phyloP scores from a whole-genome alignment of 2,113 vertebrate species.

The Vireo altiloquus region DNA sequence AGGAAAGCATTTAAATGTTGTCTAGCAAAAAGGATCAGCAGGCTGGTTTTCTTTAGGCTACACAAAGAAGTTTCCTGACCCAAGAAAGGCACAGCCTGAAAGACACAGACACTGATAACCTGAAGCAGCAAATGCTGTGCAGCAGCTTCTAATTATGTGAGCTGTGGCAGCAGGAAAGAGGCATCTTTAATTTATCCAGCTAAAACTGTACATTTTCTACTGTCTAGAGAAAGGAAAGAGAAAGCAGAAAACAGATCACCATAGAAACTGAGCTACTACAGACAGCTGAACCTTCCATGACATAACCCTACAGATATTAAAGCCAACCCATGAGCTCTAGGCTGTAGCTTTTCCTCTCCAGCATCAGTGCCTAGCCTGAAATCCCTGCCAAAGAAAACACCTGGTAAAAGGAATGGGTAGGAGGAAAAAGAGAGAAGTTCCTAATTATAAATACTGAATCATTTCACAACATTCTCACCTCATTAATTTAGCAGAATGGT shows the following conservation, averaged over 20 bases:
- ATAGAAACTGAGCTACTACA: slow-evolving; percentile 51
- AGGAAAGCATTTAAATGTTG: background rate
- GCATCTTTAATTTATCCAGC: slow-evolving; percentile 5
- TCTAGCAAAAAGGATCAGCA: background rate
- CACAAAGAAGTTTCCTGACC: background rate
- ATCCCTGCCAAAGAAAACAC: slow-evolving; percentile 8
- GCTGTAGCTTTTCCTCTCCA: background rate
- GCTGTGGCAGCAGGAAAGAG: background rate
- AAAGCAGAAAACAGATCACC: slow-evolving; percentile 40
- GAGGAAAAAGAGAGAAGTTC: background rate
- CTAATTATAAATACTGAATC: slow-evolving; percentile 2
- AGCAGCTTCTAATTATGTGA: background rate
- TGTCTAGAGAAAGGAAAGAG: background rate
- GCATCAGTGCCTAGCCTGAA: background rate
- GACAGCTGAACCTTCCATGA: background rate
- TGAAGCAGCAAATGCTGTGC: background rate
- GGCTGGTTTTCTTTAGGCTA: background rate
- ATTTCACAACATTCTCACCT: background rate
- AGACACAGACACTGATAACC: background rate
- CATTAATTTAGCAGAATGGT: background rate
- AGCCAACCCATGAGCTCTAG: background rate
- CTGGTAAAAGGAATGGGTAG: background rate
- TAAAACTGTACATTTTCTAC: background rate
- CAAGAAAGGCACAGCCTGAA: background rate
- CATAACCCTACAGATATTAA: background rate